Evolutionary conservation across 2,888 invertebrate species (phyloP).

Genomic region (Erannis defoliaria): DNA sequence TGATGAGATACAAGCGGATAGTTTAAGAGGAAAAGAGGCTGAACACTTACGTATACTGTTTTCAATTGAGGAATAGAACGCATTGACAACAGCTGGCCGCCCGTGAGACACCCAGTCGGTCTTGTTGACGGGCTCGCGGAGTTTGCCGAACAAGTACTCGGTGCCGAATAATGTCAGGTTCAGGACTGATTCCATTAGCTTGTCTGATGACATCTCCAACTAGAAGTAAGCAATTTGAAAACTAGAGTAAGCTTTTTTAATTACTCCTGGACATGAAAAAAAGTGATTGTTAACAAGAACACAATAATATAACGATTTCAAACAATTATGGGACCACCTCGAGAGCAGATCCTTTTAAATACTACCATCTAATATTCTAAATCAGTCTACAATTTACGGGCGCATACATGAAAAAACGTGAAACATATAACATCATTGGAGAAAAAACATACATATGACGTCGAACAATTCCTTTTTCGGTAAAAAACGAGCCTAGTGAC

Average conservation of each 20-base stretch:
- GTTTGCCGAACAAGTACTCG: slow-evolving; percentile 91
- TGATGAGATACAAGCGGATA: background rate
- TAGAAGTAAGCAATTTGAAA: slow-evolving; percentile 52
- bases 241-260: background rate
- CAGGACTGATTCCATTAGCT: slow-evolving; percentile 91
- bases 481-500: too few species aligned
- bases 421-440: too few species aligned
- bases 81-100: slow-evolving; percentile 94
- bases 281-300: too few species aligned
- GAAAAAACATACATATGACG: too few species aligned
- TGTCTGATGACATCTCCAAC: slow-evolving; percentile 90
- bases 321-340: too few species aligned
- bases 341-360: too few species aligned
- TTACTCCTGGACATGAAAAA: too few species aligned
- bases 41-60: slow-evolving; percentile 93
- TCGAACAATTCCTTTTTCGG: too few species aligned
- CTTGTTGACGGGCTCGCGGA: slow-evolving; percentile 93
- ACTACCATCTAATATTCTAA: too few species aligned
- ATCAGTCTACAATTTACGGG: too few species aligned
- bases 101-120: slow-evolving; percentile 95
- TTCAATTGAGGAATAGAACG: slow-evolving; percentile 94
- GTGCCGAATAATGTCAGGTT: slow-evolving; percentile 93
- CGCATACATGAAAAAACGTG: too few species aligned
- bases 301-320: too few species aligned
- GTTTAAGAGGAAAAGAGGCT: background rate